phyloP scores from a whole-genome alignment of 2,113 vertebrate species.

The Dendrocopos noguchii region DNA sequence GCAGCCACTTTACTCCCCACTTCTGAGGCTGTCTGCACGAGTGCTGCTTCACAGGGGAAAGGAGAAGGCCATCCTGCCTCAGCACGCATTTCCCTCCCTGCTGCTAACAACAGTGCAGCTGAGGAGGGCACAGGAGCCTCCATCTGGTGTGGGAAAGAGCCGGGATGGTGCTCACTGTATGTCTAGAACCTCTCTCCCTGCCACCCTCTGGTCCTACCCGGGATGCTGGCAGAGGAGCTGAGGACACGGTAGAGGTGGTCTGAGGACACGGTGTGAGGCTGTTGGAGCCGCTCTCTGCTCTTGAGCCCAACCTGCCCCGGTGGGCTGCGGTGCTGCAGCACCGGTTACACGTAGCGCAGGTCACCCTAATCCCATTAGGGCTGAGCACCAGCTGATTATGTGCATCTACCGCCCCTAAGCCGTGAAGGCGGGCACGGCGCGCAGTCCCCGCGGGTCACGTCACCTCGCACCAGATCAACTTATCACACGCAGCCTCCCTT shows the following conservation, averaged over 20 bases:
- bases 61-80: not conserved
- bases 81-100: accelerated
- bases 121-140: accelerated
- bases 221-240: not conserved
- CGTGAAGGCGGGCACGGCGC: not conserved
- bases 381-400: conserved; percentile 7
- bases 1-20: not conserved
- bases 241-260: not conserved
- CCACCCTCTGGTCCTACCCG: not conserved
- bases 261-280: not conserved
- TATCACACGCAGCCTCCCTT: not conserved
- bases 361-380: conserved; percentile 57
- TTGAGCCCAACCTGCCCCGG: not conserved
- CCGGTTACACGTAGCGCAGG: conserved; percentile 15
- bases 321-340: not conserved
- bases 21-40: accelerated
- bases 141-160: not conserved
- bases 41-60: not conserved
- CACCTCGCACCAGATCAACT: not conserved
- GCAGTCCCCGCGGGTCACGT: conserved; percentile 25
- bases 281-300: not conserved
- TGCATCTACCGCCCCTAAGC: conserved; percentile 35
- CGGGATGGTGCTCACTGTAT: accelerated
- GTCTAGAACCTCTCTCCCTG: not conserved
- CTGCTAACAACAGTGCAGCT: too few species aligned